phyloP scores from a whole-genome alignment of 1,140 invertebrate genomes.

The Trachelipus rathkii region DNA sequence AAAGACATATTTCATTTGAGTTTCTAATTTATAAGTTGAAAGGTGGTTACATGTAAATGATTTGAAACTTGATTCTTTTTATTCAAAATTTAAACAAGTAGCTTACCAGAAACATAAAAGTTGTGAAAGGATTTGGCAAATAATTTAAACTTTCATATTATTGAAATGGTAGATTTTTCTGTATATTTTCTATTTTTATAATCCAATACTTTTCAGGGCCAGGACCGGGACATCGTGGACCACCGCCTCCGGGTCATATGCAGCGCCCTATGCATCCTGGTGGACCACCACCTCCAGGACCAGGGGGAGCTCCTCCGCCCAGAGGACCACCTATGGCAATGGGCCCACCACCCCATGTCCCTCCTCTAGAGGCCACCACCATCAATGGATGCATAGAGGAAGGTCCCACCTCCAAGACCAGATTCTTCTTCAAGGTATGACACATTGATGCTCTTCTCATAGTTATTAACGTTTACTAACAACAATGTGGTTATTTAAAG shows the following conservation, averaged over 20 bases:
- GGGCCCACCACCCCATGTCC: slow-evolving; percentile 39
- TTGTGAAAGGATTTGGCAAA: no score
- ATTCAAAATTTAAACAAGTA: no score
- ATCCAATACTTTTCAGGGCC: neutral
- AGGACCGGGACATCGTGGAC: slow-evolving; percentile 43
- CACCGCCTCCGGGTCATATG: slow-evolving; percentile 57
- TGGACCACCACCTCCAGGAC: slow-evolving; percentile 47
- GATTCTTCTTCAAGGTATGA: slow-evolving; percentile 42
- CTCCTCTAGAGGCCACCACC: slow-evolving; percentile 45
- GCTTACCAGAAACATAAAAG: no score
- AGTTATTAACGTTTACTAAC: neutral
- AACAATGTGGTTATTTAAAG: neutral
- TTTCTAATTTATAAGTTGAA: no score
- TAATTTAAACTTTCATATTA: no score
- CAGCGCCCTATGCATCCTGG: slow-evolving; percentile 47
- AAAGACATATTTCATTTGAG: no score
- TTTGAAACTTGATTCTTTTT: no score
- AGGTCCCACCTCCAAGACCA: slow-evolving; percentile 43
- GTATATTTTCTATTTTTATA: no score
- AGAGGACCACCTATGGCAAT: slow-evolving; percentile 45
- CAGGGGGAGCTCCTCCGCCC: slow-evolving; percentile 43
- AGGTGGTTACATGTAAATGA: no score
- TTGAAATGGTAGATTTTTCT: no score
- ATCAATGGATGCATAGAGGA: slow-evolving; percentile 42
- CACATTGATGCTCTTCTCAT: neutral